A percentile compares a stretch with the other conserved stretches of the same genome.
Evolutionary conservation across 2,113 vertebrate species (phyloP).

Genomic region (Echinops telfairi): DNA sequence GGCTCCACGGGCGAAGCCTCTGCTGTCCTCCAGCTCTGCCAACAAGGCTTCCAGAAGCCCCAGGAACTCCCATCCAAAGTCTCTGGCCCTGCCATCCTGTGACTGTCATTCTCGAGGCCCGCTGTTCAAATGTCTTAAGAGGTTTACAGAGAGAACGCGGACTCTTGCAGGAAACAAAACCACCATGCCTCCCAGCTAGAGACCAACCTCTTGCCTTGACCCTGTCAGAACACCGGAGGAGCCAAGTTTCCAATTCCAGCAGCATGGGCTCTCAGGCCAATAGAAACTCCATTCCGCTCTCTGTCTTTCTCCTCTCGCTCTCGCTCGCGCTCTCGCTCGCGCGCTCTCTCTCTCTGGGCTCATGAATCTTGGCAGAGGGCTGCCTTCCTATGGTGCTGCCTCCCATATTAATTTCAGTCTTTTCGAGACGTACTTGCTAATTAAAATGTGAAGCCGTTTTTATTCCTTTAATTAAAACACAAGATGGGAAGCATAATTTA

Average conservation of each 20-base stretch:
- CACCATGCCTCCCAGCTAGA: background rate
- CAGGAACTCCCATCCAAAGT: background rate
- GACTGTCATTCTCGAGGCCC: background rate
- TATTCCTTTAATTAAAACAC: conserved; percentile 81
- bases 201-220: background rate
- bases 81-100: background rate
- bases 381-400: conserved; percentile 60
- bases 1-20: background rate
- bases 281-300: background rate
- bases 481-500: conserved; percentile 77
- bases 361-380: conserved; percentile 60
- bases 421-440: conserved; percentile 73
- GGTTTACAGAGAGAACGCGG: background rate
- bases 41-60: background rate
- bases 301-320: too few relatives aligned
- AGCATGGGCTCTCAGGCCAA: fast-evolving
- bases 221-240: background rate
- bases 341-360: conserved; percentile 13
- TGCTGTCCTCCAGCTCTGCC: background rate
- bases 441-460: conserved; percentile 77
- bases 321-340: too few relatives aligned
- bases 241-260: background rate
- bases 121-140: background rate
- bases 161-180: background rate
- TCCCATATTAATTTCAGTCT: conserved; percentile 76